Conservation (phyloP, 2,888 invertebrate species). For the Nasonovia ribisnigri region DNA sequence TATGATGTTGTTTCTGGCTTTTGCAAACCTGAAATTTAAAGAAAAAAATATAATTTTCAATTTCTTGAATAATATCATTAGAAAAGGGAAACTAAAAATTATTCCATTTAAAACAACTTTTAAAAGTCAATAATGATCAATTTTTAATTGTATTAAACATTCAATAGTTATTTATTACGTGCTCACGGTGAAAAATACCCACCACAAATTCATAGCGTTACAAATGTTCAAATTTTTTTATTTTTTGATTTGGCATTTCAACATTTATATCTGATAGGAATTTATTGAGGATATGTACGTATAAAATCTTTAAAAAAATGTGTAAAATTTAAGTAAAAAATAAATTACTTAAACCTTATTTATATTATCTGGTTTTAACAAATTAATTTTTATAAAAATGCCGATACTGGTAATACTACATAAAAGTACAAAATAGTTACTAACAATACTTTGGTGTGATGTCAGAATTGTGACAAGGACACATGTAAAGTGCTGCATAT, state of each 20-base stretch:
- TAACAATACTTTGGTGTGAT: not conserved
- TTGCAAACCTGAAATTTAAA: not conserved
- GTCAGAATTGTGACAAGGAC: slow-evolving; percentile 35
- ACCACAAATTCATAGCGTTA: not conserved
- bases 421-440: not conserved
- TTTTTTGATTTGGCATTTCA: not conserved
- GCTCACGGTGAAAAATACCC: not conserved
- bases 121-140: not conserved
- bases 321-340: not conserved
- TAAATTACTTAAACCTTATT: not conserved
- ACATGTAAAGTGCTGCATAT: not conserved
- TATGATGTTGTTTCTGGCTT: accelerated
- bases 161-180: not conserved
- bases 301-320: not conserved
- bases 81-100: not conserved
- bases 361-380: not conserved
- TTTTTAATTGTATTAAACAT: not conserved
- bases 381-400: not conserved
- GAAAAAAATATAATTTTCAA: not conserved
- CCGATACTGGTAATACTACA: too few relatives aligned
- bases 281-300: not conserved
- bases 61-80: not conserved
- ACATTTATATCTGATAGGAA: not conserved
- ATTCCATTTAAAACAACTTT: not conserved
- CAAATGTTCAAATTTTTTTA: not conserved